A percentile compares a stretch with the other conserved stretches of the same genome.
Evolutionary conservation across 2,113 vertebrate species (phyloP).

Genomic region (Pongo pygmaeus): DNA sequence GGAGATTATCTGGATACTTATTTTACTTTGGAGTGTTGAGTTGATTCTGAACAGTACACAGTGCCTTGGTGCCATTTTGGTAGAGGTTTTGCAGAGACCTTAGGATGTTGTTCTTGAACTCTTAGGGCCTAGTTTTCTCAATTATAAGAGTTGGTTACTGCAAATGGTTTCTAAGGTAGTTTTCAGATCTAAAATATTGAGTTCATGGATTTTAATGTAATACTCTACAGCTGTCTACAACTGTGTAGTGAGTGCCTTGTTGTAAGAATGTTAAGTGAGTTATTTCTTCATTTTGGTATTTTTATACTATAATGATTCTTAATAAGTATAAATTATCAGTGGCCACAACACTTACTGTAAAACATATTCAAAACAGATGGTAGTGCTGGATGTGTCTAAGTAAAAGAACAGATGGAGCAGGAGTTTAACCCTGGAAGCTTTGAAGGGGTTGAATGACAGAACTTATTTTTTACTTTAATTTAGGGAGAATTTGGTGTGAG

Average conservation of each 20-base stretch:
- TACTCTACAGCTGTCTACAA: background rate
- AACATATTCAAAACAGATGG: constrained; percentile 61
- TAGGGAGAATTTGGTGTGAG: constrained; percentile 10
- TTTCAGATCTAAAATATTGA: constrained; percentile 38
- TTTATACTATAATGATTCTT: background rate
- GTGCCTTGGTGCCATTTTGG: background rate
- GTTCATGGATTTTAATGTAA: background rate
- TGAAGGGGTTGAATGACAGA: constrained; percentile 43
- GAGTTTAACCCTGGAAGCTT: constrained; percentile 37
- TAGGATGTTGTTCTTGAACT: background rate
- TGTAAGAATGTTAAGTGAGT: background rate
- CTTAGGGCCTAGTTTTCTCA: background rate
- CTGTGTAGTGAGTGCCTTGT: background rate
- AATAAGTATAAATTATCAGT: constrained; percentile 25
- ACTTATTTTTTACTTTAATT: constrained; percentile 29
- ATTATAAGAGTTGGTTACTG: background rate
- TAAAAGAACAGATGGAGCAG: constrained; percentile 48
- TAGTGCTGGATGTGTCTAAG: background rate
- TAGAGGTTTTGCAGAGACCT: background rate
- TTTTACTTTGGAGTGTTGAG: background rate
- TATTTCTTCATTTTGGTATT: background rate
- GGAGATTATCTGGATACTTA: background rate
- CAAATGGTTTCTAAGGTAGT: background rate
- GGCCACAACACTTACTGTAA: background rate
- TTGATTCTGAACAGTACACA: background rate